Percentiles rank a stretch among this genome's conserved stretches.
Evolutionary conservation across 1,140 invertebrate genomes (phyloP).

Genomic region (Gerris buenoi): DNA sequence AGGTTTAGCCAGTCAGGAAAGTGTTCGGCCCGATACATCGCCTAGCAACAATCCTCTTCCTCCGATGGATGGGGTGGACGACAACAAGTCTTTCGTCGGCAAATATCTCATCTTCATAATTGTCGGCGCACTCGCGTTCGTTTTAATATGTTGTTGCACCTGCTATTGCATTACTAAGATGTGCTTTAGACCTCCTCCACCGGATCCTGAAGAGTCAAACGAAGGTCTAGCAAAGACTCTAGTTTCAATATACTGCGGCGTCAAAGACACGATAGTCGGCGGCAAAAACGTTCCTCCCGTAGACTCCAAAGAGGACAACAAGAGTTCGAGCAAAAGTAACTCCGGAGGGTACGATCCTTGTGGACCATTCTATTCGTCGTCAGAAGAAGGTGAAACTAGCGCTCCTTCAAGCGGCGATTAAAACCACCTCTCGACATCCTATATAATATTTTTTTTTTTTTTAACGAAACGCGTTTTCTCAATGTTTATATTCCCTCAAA

Average conservation of each 20-base stretch:
- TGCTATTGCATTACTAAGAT: not conserved
- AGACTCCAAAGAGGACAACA: not conserved
- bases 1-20: not conserved
- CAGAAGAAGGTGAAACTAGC: not conserved
- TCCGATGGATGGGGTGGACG: not conserved
- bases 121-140: not conserved
- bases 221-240: not conserved
- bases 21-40: not conserved
- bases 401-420: not conserved
- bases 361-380: not conserved
- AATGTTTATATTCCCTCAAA: no score
- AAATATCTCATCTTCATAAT: not conserved
- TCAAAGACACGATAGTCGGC: not conserved
- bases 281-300: not conserved
- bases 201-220: not conserved
- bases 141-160: not conserved
- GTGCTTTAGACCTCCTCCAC: not conserved
- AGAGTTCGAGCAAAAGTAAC: not conserved
- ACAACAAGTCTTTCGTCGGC: not conserved
- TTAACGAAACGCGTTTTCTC: no score
- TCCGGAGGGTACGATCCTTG: not conserved
- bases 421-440: no score
- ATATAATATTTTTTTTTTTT: no score
- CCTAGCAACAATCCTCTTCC: not conserved
- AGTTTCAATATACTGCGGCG: not conserved